Base-by-base conservation (phyloP, 2,797 vertebrate genomes). In the Danio tinwini region DNA sequence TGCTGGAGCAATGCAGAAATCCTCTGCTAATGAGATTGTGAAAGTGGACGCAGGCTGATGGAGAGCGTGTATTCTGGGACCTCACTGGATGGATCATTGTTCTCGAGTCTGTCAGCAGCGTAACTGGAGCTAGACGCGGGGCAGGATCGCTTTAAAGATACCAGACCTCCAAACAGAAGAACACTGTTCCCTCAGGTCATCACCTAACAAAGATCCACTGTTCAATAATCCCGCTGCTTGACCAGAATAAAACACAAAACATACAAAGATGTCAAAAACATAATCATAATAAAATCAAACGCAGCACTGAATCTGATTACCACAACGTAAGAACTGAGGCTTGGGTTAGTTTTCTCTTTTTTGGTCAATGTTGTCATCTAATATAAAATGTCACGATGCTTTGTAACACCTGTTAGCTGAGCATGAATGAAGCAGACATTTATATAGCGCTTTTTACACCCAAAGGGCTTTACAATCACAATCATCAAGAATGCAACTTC, bases 71-170 rank as follows among this genome's bases (percentile, higher is more conserved):
- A 47, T 7, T 19, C 7, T 42, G 10, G 29, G 72, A 63, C 62
- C 13, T 55, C 17, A 19, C n/a, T 14, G 68, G 58, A n/a, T 16
- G 42, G 12, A 9, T 39, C 16, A 19, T 53, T 64, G 61, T 65
- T 56, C 13, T 53, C 29, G 49, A 53, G 59, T 55, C 50, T 67
- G 59, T 61, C 49, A 76, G 47, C 8, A 5, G 8, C 29, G 74
- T 56, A 68, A 77, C 63, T 4, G 2, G 52, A 77, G 75, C 52
- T 58, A 5, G 55, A 74, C 9, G 45, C 29, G 44, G 49, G 49
- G 37, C 11, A 64, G 73, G 85, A 87, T 90, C 88, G 83, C 76
- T 86, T 93, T 90, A 70, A 85, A 74, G 81, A 81, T 70, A 69
- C 64, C 53, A 86, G 79, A 61, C 37, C 68, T 42, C 67, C 76